phyloP scores from a whole-genome alignment of 2,797 vertebrate genomes.

The Sarcophilus harrisii region DNA sequence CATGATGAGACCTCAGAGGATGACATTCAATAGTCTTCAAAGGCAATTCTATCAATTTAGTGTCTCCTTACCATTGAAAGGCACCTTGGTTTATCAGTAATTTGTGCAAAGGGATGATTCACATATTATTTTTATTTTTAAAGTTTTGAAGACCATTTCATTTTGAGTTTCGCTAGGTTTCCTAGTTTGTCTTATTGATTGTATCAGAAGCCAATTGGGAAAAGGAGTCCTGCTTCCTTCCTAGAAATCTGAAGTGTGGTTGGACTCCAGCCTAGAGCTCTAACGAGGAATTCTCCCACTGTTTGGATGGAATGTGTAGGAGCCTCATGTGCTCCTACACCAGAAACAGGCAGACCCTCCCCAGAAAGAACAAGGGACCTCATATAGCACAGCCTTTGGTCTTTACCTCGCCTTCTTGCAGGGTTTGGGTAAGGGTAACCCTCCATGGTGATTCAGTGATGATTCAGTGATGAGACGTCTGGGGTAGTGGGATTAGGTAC shows the following conservation, averaged over 20 bases:
- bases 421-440: too few species aligned
- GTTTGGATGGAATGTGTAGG: too few species aligned
- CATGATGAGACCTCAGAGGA: neutral
- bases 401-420: neutral
- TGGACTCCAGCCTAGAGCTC: neutral
- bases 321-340: neutral
- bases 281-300: neutral
- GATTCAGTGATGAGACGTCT: neutral
- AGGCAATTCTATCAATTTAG: conserved; percentile 39
- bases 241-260: neutral
- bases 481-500: neutral
- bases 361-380: neutral
- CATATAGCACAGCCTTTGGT: neutral
- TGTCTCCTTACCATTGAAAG: conserved; percentile 31
- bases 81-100: conserved; percentile 37
- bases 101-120: conserved; percentile 46
- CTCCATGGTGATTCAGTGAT: neutral
- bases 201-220: neutral
- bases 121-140: conserved; percentile 32
- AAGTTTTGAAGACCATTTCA: conserved; percentile 34
- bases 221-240: neutral
- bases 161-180: conserved; percentile 5
- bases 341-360: neutral
- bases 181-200: neutral
- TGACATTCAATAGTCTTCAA: conserved; percentile 1